Base-by-base conservation (phyloP, 1,140 invertebrate species). In the Brachionus koreanus region DNA sequence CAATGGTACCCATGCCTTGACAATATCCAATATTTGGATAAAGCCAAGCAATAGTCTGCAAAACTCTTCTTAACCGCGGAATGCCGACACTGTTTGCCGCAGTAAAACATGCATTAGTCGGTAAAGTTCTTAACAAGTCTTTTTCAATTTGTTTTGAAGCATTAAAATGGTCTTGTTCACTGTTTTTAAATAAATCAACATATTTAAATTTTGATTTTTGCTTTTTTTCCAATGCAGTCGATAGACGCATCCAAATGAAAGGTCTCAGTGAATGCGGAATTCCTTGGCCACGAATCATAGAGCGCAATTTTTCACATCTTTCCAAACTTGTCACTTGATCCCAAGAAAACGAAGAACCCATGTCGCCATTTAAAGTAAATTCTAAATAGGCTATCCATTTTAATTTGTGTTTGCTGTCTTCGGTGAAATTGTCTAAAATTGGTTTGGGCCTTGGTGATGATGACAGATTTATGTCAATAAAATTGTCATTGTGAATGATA, bases 21-120 rank as follows among this genome's bases (percentile, higher is more conserved):
- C 96, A 99, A 87, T 98, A 95, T 88, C 97, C 96, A 86, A 99
- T 96, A 86, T 98, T 96, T 35, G 97, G 97, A 90, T 97, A 99
- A 0, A 99, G 90, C 95, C 96, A 99, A 7, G 96, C 96, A 49
- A 99, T 89, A 10, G 94, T 93, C 84, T 96, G 90, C 67, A 99
- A 90, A 81, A 99, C 93, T 85, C 97, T 88, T 49, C 97, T 89
- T 84, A 99, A 90, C 67, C 97, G 89, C 13, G 95, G 94, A 75
- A 91, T 88, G 13, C 89, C 97, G 61, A 95, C 97, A 83, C 95
- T 95, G 84, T 93, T 93, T 29, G 93, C 91, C 87, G 94, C 92
- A 86, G 93, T 94, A 87, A 98, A 99, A 89, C 97, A 99, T n/a
- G 93, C 94, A 91, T 99, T 98, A 83, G 93, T 95, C 7, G 98